Evolutionary conservation across 2,113 vertebrate genomes (phyloP).

Genomic region (Grammomys dolichurus): DNA sequence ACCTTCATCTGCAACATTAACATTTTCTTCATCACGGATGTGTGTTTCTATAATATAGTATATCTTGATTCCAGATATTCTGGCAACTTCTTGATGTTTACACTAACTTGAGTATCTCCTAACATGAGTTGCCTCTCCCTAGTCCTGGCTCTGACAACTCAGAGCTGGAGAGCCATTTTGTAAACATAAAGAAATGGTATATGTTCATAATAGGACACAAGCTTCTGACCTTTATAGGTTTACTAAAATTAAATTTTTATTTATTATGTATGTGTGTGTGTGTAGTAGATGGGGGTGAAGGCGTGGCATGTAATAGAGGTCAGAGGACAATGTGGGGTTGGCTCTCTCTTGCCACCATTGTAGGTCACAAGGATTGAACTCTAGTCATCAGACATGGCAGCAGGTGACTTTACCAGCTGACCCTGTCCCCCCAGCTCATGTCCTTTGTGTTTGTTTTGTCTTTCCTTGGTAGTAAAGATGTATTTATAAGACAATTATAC

Average conservation of each 20-base stretch:
- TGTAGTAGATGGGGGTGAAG: not conserved
- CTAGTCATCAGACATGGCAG: not conserved
- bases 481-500: not conserved
- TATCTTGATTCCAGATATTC: not conserved
- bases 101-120: not conserved
- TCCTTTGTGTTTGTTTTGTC: not conserved
- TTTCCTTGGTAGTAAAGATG: not conserved
- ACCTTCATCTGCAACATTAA: not conserved
- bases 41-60: conserved; percentile 22
- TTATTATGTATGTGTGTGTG: too few species aligned
- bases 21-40: not conserved
- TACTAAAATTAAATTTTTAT: not conserved
- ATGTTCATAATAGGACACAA: not conserved
- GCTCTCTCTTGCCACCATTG: not conserved
- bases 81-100: not conserved
- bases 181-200: not conserved
- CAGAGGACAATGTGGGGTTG: not conserved
- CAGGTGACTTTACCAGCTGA: not conserved
- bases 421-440: not conserved
- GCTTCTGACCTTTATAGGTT: not conserved
- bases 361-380: not conserved
- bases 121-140: not conserved
- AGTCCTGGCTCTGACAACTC: not conserved
- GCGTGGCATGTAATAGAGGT: not conserved
- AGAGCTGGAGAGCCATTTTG: not conserved